Base-by-base conservation (phyloP, 2,797 vertebrate species). In the Scolopax rusticola region DNA sequence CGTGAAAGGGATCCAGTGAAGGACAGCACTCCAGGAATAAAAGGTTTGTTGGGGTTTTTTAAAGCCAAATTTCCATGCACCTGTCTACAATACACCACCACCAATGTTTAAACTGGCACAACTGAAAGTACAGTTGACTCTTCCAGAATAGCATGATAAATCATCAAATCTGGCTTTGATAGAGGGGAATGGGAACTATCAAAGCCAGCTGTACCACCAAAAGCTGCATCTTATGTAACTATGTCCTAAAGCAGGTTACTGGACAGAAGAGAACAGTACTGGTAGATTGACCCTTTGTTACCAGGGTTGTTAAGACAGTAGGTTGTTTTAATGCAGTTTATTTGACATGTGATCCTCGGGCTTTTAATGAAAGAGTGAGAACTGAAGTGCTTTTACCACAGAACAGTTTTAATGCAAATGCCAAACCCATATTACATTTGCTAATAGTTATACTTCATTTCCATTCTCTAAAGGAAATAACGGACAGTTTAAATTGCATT, bases 31-130 rank as follows among this genome's bases (percentile, higher is more conserved):
- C 14, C 53, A 84, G 68, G 18, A 93, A 71, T 28, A 65, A 61
- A 60, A 77, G 2, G 2, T 15, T 51, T 70, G 7, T 17, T 20
- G 12, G 9, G 1, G 0, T 0, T n/a, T 48, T 47, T 78, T 71
- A 7, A 76, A 81, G 41, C 50, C 41, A 5, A 43, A 15, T 69
- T 32, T 54, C 38, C 2, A 0, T 40, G 23, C 20, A 69, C 8
- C 12, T 67, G 24, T 68, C 50, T 79, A 18, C 41, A 64, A 53
- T 15, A 51, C 6, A 33, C 9, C 6, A 33, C 51, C 43, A 61
- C 16, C 77, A 67, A 80, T 1, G 74, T 76, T 77, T 68, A 38
- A 84, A 76, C 5, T 48, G 61, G 32, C 18, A 71, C 11, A 41
- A 53, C 6, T 41, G 50, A 69, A 88, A 78, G 40, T 32, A 63